phyloP scores from a whole-genome alignment of 1,140 invertebrate genomes.

The Tetranychus cinnabarinus region DNA sequence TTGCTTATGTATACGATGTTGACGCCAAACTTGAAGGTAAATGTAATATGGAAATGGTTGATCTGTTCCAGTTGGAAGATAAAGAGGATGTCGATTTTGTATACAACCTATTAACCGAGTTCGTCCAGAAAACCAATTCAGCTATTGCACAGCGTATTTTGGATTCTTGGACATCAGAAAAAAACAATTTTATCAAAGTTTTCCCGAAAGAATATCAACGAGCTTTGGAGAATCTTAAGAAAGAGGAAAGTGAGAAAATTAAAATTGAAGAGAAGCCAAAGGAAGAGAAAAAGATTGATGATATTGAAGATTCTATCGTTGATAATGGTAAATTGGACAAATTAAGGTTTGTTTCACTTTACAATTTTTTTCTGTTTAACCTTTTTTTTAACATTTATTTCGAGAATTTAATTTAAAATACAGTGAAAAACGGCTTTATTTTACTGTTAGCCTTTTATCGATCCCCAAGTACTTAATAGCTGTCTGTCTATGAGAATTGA shows the following conservation, averaged over 20 bases:
- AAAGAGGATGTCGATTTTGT: constrained; percentile 58
- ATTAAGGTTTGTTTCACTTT: constrained; percentile 17
- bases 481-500: neutral
- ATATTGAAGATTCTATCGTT: constrained; percentile 70
- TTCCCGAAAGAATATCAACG: constrained; percentile 93
- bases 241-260: constrained; percentile 14
- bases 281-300: constrained; percentile 20
- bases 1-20: constrained; percentile 77
- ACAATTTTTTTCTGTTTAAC: neutral
- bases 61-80: constrained; percentile 47
- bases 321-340: constrained; percentile 37
- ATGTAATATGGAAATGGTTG: constrained; percentile 77
- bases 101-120: constrained; percentile 54
- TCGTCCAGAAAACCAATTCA: constrained; percentile 70
- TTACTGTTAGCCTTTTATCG: too few species aligned
- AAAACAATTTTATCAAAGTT: constrained; percentile 63
- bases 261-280: neutral
- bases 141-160: constrained; percentile 53
- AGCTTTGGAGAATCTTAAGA: constrained; percentile 51
- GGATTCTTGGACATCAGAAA: constrained; percentile 44
- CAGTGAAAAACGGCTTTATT: too few species aligned
- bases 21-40: constrained; percentile 28
- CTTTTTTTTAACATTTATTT: neutral
- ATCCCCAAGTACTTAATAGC: too few species aligned
- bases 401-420: neutral